Percentiles rank a stretch among this genome's conserved stretches.
phyloP scores from a whole-genome alignment of 2,113 vertebrate species.

The Monopterus albus region DNA sequence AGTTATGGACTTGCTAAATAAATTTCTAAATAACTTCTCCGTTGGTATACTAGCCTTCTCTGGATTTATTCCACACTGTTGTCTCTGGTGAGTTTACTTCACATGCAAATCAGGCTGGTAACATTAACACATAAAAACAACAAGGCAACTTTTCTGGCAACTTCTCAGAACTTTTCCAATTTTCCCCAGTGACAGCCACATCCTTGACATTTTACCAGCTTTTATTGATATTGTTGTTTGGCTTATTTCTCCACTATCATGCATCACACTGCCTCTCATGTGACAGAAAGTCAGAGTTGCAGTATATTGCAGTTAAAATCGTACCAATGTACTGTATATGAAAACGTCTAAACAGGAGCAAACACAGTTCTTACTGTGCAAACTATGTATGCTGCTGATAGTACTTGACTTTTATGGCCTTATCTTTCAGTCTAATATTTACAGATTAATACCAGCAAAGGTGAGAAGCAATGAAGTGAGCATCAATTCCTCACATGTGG shows the following conservation, averaged over 20 bases:
- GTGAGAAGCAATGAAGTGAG: no score
- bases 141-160: slow-evolving; percentile 38
- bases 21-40: slow-evolving; percentile 53
- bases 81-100: slow-evolving; percentile 26
- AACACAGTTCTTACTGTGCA: background rate
- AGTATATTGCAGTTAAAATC: background rate
- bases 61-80: slow-evolving; percentile 33
- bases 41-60: slow-evolving; percentile 33
- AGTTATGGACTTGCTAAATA: slow-evolving; percentile 41
- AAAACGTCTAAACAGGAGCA: background rate
- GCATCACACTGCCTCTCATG: background rate
- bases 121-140: slow-evolving; percentile 10
- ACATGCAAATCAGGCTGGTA: slow-evolving; percentile 25
- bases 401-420: no score
- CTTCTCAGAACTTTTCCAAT: slow-evolving; percentile 18
- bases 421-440: no score
- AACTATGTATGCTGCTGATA: no score
- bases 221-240: slow-evolving; percentile 6
- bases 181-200: background rate
- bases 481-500: no score
- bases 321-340: background rate
- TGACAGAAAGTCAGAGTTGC: slow-evolving; percentile 10
- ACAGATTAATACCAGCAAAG: no score
- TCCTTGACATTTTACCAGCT: slow-evolving; percentile 19
- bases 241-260: background rate